Evolutionary conservation across 1,140 invertebrate genomes (phyloP), one percentile per base, ranked within the genome.

Genomic region (Archegozetes longisetosus): DNA sequence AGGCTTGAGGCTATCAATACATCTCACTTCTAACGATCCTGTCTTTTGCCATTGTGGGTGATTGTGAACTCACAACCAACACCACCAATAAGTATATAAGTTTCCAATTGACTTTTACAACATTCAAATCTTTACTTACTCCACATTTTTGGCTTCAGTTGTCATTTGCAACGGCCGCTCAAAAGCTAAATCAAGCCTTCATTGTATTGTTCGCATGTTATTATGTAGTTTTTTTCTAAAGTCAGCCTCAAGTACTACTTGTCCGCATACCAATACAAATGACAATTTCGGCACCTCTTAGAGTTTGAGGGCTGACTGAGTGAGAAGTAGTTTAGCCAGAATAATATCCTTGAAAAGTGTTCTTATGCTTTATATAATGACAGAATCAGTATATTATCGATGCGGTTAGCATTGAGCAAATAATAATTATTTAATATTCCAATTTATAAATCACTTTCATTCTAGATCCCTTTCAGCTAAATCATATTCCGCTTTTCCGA

Each of bases 1-100:
- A 6, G 58, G 58, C 58, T 29, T 47, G 9, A 60, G 50, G 58
- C 50, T 55, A 53, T 25, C 25, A 60, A 60, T 58, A 60, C 58
- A 60, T 60, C 25, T 55, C 29, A 22, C 58, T 57, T 17, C 29
- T 58, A 55, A 58, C 58, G 50, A 55, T 53, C 54, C 58, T 60
- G 23, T 53, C 53, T 47, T 28, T 3, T 20, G 23, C 14, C 2
- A 29, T 4, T 25, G 26, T 25, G 26, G 27, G 27, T 25, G 50
- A 52, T 23, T 25, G 27, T 25, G 50, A 52, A 9, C 4, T 6
- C 50, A 52, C 26, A 47, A 17, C 2, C 22, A 24, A 49, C 2
- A 25, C 2, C 1, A 2, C 12, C 2, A 47, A 29, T 27, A 17
- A 2, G 1, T 26, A 47, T 17, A 3, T 2, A 55, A 2, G 17